These are phyloP conservation scores for Resseliella maxima DNA, from an alignment of 2,888 invertebrate genomes.

Conservation along the genomic window DNA sequence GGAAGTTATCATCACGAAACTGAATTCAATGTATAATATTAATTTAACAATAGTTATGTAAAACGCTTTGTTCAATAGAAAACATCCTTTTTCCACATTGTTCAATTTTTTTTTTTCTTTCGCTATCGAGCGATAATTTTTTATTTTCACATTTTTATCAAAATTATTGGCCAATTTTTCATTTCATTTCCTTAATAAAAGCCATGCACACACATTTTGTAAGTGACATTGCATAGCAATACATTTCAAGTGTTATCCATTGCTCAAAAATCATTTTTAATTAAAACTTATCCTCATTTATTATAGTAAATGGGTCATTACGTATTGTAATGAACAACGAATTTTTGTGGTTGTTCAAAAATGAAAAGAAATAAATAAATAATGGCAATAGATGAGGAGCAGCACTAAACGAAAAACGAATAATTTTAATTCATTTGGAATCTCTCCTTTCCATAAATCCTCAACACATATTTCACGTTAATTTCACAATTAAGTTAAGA, in stretches of 20 bases:
- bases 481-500: neutral
- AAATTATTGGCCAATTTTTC: too few relatives aligned
- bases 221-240: conserved; percentile 5
- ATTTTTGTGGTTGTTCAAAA: conserved; percentile 28
- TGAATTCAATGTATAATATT: too few relatives aligned
- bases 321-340: conserved; percentile 5
- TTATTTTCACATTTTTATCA: too few relatives aligned
- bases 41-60: too few relatives aligned
- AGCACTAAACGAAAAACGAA: neutral
- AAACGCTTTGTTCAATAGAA: too few relatives aligned
- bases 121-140: too few relatives aligned
- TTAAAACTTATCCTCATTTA: neutral
- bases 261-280: conserved; percentile 8
- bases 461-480: neutral
- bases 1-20: too few relatives aligned
- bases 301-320: too few relatives aligned
- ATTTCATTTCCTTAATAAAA: too few relatives aligned
- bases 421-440: neutral
- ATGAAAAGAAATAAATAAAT: too few relatives aligned
- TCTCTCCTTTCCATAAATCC: neutral
- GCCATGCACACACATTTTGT: neutral
- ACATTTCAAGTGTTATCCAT: neutral
- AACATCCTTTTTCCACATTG: too few relatives aligned
- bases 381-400: neutral
- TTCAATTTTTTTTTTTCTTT: too few relatives aligned